Percentiles rank a stretch among this genome's conserved stretches.
These are phyloP conservation scores for Amia ocellicauda DNA, from an alignment of 2,113 vertebrate genomes.

Conservation along the genomic window DNA sequence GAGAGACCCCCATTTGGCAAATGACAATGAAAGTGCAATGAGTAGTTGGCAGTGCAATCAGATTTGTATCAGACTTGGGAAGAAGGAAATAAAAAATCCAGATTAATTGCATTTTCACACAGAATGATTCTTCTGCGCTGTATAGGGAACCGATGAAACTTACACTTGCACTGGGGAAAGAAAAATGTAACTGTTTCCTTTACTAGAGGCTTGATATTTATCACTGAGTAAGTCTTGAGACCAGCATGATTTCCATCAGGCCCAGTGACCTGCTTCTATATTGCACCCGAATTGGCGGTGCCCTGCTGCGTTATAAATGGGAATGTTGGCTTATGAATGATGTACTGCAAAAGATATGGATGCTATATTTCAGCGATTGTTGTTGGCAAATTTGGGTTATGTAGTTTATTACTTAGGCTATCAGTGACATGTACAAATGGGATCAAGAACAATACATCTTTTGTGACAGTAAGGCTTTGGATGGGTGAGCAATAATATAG, in stretches of 20 bases:
- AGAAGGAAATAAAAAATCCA: too few relatives aligned
- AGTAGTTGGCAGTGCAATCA: too few relatives aligned
- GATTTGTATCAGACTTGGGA: too few relatives aligned
- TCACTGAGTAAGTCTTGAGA: too few relatives aligned
- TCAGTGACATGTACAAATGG: conserved; percentile 47
- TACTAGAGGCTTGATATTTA: too few relatives aligned
- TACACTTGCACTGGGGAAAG: too few relatives aligned
- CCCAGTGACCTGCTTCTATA: too few relatives aligned
- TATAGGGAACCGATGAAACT: too few relatives aligned
- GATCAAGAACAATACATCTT: conserved; percentile 39
- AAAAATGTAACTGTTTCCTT: too few relatives aligned
- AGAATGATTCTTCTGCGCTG: too few relatives aligned
- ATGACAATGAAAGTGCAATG: not conserved
- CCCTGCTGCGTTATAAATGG: conserved; percentile 26
- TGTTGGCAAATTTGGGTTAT: conserved; percentile 32
- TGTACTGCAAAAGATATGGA: conserved; percentile 13
- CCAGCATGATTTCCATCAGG: too few relatives aligned
- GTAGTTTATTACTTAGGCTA: conserved; percentile 37
- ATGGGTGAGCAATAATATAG: conserved; percentile 28
- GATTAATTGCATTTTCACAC: too few relatives aligned
- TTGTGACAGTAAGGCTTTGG: conserved; percentile 33
- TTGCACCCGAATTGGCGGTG: not conserved
- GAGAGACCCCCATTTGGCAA: not conserved
- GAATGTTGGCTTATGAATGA: conserved; percentile 18
- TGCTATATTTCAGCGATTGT: conserved; percentile 38